Evolutionary conservation across 2,113 vertebrate species (phyloP), one percentile per base, ranked within the genome.

Genomic region (Neogale vison): DNA sequence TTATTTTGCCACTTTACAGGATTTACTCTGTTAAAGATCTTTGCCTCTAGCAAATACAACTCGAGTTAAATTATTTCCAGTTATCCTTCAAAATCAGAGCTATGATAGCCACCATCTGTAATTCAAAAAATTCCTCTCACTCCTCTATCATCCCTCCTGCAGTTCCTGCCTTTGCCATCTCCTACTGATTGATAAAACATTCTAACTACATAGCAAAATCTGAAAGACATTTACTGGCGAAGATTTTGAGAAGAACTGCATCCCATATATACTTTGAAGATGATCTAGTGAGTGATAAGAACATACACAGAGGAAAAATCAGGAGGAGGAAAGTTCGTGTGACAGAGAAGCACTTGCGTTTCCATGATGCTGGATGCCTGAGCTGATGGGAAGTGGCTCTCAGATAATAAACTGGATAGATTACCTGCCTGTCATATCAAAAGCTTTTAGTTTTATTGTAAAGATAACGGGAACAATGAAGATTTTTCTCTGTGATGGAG

Each of bases 401-500:
- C 98, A 98, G 88, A 95, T 97, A 93, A 98, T 96, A 98, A 98
- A 98, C 95, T 98, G 85, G 93, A 98, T 96, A 97, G 98, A 98
- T 90, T 98, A 67, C 88, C 80, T 97, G 20, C 97, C 97, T 98
- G 97, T 98, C 97, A 95, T 97, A 98, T 98, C 97, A 98, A 98
- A 98, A 98, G 80, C 90, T 98, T 98, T 98, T 98, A 97, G 90
- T 96, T 97, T 98, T 98, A 98, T 98, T 98, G 93, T 98, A 91
- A 97, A 98, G 96, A 98, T 97, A 98, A 98, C n/a, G 97, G 76
- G 95, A 88, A 96, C 55, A 96, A 97, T 93, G 45, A n/a, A 65
- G 97, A 87, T 93, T 97, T 97, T 97, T 98, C 5, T 34, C 26
- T 61, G 47, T 55, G 86, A 96, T 97, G 80, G 96, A 97, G 93